These are phyloP conservation scores for Lynx canadensis DNA, from an alignment of 2,113 vertebrate species.

Conservation along the genomic window DNA sequence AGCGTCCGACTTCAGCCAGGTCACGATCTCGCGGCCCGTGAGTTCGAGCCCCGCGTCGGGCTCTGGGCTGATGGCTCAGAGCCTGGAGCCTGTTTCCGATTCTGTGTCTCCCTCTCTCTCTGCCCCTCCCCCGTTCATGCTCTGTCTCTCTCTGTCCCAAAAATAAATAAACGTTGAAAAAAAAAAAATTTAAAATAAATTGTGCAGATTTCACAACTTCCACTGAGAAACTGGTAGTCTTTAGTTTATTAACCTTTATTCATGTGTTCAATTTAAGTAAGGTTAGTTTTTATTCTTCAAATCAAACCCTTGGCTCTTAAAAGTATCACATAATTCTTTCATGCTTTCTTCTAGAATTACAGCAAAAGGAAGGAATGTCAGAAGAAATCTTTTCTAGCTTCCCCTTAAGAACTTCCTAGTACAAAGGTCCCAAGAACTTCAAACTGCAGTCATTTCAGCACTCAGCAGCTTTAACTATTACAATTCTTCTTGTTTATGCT, in stretches of 20 bases:
- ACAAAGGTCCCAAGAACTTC: neutral
- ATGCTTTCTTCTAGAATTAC: constrained; percentile 19
- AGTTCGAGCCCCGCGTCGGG: no score
- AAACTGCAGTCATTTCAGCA: neutral
- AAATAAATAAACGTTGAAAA: no score
- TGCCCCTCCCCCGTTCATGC: no score
- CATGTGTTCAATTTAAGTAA: neutral
- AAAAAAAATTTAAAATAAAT: constrained; percentile 36
- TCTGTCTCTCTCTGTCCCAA: no score
- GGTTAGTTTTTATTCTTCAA: neutral
- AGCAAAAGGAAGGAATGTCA: neutral
- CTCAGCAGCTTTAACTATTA: neutral
- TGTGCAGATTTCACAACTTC: constrained; percentile 16
- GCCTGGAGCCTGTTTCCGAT: no score
- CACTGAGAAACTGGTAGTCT: neutral
- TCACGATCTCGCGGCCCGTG: no score
- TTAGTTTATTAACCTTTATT: neutral
- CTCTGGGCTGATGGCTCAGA: no score
- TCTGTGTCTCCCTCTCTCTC: no score
- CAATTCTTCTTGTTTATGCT: neutral
- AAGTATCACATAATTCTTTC: neutral
- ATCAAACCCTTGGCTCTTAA: constrained; percentile 7
- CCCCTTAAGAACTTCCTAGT: neutral
- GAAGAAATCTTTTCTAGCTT: neutral
- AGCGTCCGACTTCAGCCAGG: no score